A percentile compares a stretch with the other conserved stretches of the same genome.
Conservation (phyloP, 2,888 invertebrate genomes). For the Eupithecia vulgata region DNA sequence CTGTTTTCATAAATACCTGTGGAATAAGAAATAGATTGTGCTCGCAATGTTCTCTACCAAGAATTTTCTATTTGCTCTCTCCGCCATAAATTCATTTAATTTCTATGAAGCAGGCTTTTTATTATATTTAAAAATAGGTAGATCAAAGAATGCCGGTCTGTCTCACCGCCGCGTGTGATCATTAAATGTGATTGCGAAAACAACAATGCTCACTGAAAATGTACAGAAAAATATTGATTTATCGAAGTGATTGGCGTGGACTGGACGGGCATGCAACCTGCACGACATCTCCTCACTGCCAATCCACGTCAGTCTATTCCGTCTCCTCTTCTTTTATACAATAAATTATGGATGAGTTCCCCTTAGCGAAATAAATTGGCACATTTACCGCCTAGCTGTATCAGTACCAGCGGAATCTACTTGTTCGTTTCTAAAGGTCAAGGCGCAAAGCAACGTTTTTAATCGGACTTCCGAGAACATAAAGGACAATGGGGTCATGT, state of each 20-base stretch:
- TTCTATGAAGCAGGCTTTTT: slow-evolving; percentile 21
- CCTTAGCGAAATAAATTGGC: slow-evolving; percentile 29
- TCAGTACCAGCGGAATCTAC: slow-evolving; percentile 3
- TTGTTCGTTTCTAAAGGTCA: slow-evolving; percentile 32
- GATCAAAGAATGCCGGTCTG: not conserved
- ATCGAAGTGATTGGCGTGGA: slow-evolving; percentile 6
- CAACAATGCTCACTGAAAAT: not conserved
- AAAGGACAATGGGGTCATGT: slow-evolving; percentile 26
- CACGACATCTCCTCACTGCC: slow-evolving; percentile 33
- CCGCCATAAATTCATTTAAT: slow-evolving; percentile 14
- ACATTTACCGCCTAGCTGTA: slow-evolving; percentile 8
- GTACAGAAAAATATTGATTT: not conserved
- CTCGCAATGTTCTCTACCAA: not conserved
- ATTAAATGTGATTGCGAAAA: not conserved
- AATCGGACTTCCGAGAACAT: slow-evolving; percentile 28
- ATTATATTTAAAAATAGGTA: not conserved
- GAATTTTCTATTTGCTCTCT: slow-evolving; percentile 10
- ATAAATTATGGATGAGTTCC: slow-evolving; percentile 35
- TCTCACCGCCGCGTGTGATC: not conserved
- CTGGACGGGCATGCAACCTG: slow-evolving; percentile 14
- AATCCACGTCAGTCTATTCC: slow-evolving; percentile 34
- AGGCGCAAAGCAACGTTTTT: slow-evolving; percentile 19
- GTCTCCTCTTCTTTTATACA: slow-evolving; percentile 27
- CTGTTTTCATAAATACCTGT: not conserved
- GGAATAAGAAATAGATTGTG: not conserved